Conservation (phyloP, 2,888 invertebrate species). For the Exephanes ischioxanthus region DNA sequence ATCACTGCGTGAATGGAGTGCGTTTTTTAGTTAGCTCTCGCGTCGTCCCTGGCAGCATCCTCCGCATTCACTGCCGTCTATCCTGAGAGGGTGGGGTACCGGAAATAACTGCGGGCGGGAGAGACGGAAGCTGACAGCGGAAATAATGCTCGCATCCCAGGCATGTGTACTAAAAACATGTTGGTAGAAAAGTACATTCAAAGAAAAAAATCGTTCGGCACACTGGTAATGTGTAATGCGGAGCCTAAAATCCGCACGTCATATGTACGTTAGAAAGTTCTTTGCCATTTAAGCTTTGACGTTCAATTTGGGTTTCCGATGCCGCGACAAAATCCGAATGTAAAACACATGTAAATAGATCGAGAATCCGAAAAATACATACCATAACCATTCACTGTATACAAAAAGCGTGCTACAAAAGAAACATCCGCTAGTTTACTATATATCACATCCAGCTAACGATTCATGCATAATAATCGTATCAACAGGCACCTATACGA, state of each 20-base stretch:
- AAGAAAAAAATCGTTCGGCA: constrained; percentile 32
- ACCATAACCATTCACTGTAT: neutral
- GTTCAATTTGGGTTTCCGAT: neutral
- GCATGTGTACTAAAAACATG: constrained; percentile 72
- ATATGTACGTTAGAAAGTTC: neutral
- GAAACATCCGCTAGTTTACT: neutral
- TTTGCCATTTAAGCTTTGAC: neutral
- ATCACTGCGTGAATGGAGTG: constrained; percentile 52
- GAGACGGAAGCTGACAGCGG: constrained; percentile 78
- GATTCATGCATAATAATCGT: constrained; percentile 30
- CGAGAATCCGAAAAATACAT: neutral
- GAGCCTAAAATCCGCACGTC: neutral
- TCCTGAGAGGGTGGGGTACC: constrained; percentile 70
- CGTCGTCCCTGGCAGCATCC: constrained; percentile 72
- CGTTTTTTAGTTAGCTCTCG: constrained; percentile 31
- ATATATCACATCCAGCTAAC: neutral
- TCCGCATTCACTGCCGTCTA: constrained; percentile 72
- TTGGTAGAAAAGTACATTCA: constrained; percentile 35
- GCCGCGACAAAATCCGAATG: neutral
- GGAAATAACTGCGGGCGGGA: constrained; percentile 71
- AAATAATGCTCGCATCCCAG: constrained; percentile 81
- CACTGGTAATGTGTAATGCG: neutral
- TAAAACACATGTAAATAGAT: neutral
- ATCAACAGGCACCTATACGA: neutral
- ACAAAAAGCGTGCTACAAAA: neutral